Base-by-base conservation (phyloP, 2,113 vertebrate species). In the Archilochus colubris region DNA sequence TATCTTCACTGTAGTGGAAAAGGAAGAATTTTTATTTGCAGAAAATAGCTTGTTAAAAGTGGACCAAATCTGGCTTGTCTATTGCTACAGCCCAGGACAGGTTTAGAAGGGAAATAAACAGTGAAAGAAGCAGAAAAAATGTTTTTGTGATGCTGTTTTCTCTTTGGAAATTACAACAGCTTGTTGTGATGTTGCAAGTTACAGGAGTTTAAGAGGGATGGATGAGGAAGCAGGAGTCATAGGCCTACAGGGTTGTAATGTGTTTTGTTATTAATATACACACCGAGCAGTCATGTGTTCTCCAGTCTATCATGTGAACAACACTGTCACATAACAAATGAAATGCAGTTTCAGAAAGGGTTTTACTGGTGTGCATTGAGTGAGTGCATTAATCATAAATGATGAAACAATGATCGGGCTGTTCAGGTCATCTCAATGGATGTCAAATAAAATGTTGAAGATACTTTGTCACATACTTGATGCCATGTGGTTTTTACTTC, bases 361-460 rank as follows among this genome's bases (percentile, higher is more conserved):
- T 51, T 91, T 73, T 63, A 33, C 23, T 63, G 55, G 33, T 36
- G 2, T 66, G 20, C 19, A 5, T 86, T 78, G 80, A 4, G 21
- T 53, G 76, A 81, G 61, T 36, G 40, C 54, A 10, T 93, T 91
- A 75, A 90, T 89, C 69, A 95, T 64, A 89, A 86, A 95, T 95
- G 57, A 96, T 92, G 77, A 91, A 84, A 84, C 19, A 5, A 84
- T 97, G 89, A 96, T 58, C 68, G 81, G 86, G 54, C 70, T 75
- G 44, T 27, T 91, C 51, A 54, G 7, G 40, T 78, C 69, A 50
- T 89, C 83, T 87, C 89, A 75, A 0, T 87, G 69, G 36, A 92
- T 69, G 91, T 91, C 95, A 79, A 28, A 61, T 23, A 21, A 62
- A 81, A 69, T 46, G 50, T 67, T 64, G 25, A n/a, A 82, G 62